These are phyloP conservation scores for Erpobdella octoculata DNA, from an alignment of 2,888 invertebrate species.

Conservation along the genomic window DNA sequence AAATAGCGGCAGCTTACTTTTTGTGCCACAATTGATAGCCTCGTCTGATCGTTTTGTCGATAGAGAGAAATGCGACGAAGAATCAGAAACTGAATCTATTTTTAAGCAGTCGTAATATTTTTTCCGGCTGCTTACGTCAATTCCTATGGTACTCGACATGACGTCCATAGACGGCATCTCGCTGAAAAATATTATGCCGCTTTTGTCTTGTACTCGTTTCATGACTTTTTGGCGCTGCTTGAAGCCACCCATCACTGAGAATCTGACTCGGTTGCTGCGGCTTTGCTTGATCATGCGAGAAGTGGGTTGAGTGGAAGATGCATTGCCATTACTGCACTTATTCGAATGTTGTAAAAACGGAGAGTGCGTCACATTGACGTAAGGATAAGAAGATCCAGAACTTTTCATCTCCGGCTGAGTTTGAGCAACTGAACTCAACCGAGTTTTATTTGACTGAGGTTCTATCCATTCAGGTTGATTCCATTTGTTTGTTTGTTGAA, in stretches of 20 bases:
- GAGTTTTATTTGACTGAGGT: too few relatives aligned
- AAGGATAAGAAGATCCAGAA: too few relatives aligned
- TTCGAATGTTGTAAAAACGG: neutral
- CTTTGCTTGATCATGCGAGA: neutral
- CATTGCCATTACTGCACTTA: too few relatives aligned
- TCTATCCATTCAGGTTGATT: neutral
- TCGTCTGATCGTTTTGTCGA: neutral
- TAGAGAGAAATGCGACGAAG: neutral
- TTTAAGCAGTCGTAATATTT: neutral
- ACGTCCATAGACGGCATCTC: neutral
- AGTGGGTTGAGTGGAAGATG: neutral
- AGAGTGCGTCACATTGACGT: neutral
- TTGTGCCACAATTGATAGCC: neutral
- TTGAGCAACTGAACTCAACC: too few relatives aligned
- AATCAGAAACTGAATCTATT: neutral
- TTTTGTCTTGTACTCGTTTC: neutral
- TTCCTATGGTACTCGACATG: neutral
- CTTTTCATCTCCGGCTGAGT: neutral
- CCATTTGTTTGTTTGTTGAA: neutral
- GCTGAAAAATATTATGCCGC: neutral
- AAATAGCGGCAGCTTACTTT: too few relatives aligned
- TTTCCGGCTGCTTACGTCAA: neutral
- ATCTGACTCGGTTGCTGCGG: neutral
- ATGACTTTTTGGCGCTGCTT: neutral
- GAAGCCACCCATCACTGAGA: neutral